Evolutionary conservation across 2,888 invertebrate species (phyloP).

Genomic region (Heterodera filipjevi): DNA sequence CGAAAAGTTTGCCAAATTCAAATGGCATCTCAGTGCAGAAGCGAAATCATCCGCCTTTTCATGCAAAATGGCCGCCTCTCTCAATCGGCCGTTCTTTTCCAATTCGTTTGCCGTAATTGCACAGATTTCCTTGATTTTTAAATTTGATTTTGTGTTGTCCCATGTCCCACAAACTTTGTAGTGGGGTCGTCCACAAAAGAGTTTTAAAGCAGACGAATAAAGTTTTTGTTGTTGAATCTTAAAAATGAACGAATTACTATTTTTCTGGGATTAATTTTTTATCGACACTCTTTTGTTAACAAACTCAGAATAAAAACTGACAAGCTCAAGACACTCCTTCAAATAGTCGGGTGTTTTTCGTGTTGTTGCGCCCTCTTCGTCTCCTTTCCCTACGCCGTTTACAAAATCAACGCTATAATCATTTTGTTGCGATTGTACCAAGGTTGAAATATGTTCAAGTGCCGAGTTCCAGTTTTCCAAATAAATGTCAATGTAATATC

Average conservation of each 20-base stretch:
- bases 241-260: background rate
- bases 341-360: constrained; percentile 22
- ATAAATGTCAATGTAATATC: constrained; percentile 50
- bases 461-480: constrained; percentile 51
- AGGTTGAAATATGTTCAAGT: constrained; percentile 42
- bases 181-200: constrained; percentile 38
- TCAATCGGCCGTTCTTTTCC: constrained; percentile 41
- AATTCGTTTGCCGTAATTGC: constrained; percentile 45
- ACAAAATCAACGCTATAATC: constrained; percentile 19
- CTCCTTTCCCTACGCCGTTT: constrained; percentile 15
- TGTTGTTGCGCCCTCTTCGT: background rate
- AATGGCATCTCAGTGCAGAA: constrained; percentile 39
- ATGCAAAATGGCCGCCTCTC: constrained; percentile 50
- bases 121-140: constrained; percentile 42
- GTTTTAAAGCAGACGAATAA: constrained; percentile 39
- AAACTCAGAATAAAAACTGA: constrained; percentile 8
- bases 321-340: constrained; percentile 46
- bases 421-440: constrained; percentile 17
- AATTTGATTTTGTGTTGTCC: background rate
- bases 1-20: constrained; percentile 14
- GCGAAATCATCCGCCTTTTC: constrained; percentile 41
- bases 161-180: constrained; percentile 40
- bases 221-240: constrained; percentile 36
- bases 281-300: too few species aligned
- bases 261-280: background rate